These are phyloP conservation scores for Falco berigora DNA, from an alignment of 2,797 vertebrate species.

Conservation along the genomic window DNA sequence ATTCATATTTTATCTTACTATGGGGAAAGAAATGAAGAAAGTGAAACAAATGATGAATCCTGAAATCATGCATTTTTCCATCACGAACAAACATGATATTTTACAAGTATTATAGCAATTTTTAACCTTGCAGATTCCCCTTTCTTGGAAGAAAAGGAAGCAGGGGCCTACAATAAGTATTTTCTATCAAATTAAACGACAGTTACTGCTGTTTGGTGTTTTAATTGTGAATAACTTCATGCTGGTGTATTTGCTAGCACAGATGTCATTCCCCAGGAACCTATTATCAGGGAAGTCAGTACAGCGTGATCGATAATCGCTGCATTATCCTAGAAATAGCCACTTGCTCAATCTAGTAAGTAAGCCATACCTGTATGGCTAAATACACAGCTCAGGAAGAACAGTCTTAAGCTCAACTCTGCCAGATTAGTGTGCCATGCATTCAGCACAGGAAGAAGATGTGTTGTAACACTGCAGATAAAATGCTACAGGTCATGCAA, in stretches of 20 bases:
- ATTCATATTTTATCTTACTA: background rate
- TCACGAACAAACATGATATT: background rate
- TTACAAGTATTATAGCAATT: background rate
- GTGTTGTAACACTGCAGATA: background rate
- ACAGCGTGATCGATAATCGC: background rate
- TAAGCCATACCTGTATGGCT: background rate
- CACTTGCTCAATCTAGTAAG: background rate
- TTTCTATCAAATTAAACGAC: background rate
- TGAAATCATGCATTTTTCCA: background rate
- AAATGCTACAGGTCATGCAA: background rate
- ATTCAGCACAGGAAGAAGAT: background rate
- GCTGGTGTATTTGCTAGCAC: background rate
- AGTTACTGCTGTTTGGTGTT: background rate
- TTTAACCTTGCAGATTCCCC: background rate
- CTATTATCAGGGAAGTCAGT: background rate
- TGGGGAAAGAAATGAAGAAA: background rate
- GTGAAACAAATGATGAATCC: background rate
- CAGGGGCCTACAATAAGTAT: background rate
- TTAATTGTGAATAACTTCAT: background rate
- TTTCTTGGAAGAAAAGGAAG: background rate
- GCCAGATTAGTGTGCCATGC: background rate
- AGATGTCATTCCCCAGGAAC: background rate
- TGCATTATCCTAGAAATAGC: background rate
- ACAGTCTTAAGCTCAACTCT: background rate
- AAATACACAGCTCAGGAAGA: background rate